These are phyloP conservation scores for Drosophila quadrilineata DNA, from an alignment of 1,140 invertebrate species.

Conservation along the genomic window DNA sequence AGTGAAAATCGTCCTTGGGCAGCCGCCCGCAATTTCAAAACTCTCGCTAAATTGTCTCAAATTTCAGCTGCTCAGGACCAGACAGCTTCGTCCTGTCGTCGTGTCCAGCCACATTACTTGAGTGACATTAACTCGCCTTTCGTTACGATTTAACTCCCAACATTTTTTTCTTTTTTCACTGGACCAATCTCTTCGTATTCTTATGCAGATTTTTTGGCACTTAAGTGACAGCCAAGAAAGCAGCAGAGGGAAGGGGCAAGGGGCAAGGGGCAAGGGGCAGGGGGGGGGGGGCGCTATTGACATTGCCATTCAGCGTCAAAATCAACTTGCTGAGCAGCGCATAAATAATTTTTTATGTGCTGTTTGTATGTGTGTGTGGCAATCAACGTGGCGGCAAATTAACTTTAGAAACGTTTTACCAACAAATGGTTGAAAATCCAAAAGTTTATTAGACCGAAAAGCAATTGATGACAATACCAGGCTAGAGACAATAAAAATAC, in stretches of 20 bases:
- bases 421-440: conserved; percentile 20
- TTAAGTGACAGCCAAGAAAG: conserved; percentile 14
- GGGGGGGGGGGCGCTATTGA: too few species aligned
- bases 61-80: conserved; percentile 46
- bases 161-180: background rate
- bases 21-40: conserved; percentile 33
- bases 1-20: conserved; percentile 21
- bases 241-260: too few species aligned
- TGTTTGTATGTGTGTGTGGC: conserved; percentile 9
- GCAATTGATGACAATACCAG: conserved; percentile 28
- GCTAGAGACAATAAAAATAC: conserved; percentile 16
- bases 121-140: conserved; percentile 39
- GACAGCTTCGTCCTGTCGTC: too few species aligned
- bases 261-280: background rate
- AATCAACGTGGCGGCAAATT: conserved; percentile 45
- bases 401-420: conserved; percentile 28
- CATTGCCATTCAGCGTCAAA: background rate
- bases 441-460: conserved; percentile 37
- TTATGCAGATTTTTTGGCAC: conserved; percentile 38
- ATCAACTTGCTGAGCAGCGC: conserved; percentile 32
- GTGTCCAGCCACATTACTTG: conserved; percentile 8
- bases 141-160: background rate
- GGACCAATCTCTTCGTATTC: background rate
- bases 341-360: conserved; percentile 49
- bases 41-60: conserved; percentile 45